These are phyloP conservation scores for Calcarius ornatus DNA, from an alignment of 2,113 vertebrate genomes.

Conservation along the genomic window DNA sequence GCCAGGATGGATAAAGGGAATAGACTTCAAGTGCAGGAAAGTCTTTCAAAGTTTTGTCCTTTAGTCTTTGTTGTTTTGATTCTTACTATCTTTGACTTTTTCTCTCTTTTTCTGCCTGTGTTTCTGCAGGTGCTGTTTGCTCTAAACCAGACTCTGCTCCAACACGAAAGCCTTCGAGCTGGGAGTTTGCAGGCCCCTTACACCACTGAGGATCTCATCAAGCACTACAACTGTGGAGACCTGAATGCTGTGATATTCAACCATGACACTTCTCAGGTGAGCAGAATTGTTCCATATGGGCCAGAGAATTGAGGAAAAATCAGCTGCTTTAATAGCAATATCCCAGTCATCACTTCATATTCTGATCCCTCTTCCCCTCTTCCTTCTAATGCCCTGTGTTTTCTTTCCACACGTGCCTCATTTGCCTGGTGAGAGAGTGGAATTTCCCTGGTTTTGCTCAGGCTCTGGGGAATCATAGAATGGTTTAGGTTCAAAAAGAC, in stretches of 20 bases:
- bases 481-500: not conserved
- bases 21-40: not conserved
- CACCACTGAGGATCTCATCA: constrained; percentile 88
- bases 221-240: constrained; percentile 89
- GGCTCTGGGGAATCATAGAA: not conserved
- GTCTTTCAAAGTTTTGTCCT: not conserved
- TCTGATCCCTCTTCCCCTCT: not conserved
- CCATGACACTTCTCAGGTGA: constrained; percentile 87
- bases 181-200: constrained; percentile 83
- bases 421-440: not conserved
- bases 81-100: not conserved
- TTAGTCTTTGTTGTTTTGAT: not conserved
- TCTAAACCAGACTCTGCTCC: constrained; percentile 85
- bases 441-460: not conserved
- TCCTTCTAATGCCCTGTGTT: not conserved
- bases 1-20: not conserved
- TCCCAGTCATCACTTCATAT: not conserved
- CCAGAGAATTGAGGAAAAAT: not conserved
- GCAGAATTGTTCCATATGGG: not conserved
- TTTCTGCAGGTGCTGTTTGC: constrained; percentile 84
- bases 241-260: constrained; percentile 87
- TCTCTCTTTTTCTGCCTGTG: not conserved
- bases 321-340: not conserved
- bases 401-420: not conserved
- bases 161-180: constrained; percentile 84